phyloP scores from a whole-genome alignment of 2,888 invertebrate species.

The Seira ritae region DNA sequence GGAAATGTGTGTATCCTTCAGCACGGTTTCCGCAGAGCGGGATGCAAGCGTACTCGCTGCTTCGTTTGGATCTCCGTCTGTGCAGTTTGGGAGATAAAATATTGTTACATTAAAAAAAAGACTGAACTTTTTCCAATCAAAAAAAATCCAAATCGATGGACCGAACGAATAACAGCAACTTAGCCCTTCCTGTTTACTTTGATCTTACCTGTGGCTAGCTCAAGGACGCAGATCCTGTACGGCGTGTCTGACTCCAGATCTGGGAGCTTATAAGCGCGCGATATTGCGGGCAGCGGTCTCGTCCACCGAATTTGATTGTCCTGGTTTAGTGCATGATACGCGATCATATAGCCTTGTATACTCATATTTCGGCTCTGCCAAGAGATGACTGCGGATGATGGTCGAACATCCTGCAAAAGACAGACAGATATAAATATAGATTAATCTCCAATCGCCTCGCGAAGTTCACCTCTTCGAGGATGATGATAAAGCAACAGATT shows the following conservation, averaged over 20 bases:
- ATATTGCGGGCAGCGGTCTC: conserved; percentile 84
- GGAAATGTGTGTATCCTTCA: conserved; percentile 84
- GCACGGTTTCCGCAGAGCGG: conserved; percentile 75
- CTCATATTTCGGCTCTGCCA: conserved; percentile 94
- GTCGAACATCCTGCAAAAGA: conserved; percentile 82
- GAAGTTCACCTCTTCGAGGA: too few relatives aligned
- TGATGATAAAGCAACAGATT: too few relatives aligned
- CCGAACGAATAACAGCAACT: too few relatives aligned
- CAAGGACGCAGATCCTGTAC: conserved; percentile 91
- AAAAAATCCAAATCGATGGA: too few relatives aligned
- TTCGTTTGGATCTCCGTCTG: conserved; percentile 79
- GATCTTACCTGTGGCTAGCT: too few relatives aligned
- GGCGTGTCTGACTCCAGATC: conserved; percentile 87
- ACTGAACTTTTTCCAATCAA: too few relatives aligned
- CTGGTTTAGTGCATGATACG: conserved; percentile 85
- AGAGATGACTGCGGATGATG: conserved; percentile 89
- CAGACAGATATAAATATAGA: too few relatives aligned
- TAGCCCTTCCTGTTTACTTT: too few relatives aligned
- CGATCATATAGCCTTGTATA: conserved; percentile 89
- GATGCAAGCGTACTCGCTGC: conserved; percentile 77
- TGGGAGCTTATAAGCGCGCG: conserved; percentile 84
- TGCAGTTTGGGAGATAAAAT: too few relatives aligned
- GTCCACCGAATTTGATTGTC: conserved; percentile 83
- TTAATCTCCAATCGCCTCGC: too few relatives aligned
- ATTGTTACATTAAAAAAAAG: too few relatives aligned